phyloP scores from a whole-genome alignment of 2,888 invertebrate species.

The Hirtodrosophila duncani region DNA sequence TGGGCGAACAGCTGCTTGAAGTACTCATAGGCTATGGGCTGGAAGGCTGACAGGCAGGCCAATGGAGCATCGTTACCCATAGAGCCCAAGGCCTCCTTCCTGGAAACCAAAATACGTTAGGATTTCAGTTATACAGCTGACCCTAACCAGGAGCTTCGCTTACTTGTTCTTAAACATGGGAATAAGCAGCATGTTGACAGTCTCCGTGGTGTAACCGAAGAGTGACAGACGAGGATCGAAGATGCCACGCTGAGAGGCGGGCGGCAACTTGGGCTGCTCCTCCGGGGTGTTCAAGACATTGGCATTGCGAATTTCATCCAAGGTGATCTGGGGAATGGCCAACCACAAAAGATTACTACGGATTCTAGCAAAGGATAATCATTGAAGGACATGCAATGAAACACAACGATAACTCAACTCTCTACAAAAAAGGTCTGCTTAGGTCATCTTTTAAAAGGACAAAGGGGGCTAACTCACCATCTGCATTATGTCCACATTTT shows the following conservation, averaged over 20 bases:
- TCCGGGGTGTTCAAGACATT: conserved; percentile 77
- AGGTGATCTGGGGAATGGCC: conserved; percentile 83
- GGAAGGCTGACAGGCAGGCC: conserved; percentile 96
- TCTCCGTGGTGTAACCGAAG: conserved; percentile 96
- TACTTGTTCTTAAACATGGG: conserved; percentile 98
- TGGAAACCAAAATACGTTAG: conserved; percentile 71
- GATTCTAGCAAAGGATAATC: no score
- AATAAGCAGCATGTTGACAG: conserved; percentile 93
- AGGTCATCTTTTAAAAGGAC: conserved; percentile 13
- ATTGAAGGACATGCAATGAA: conserved; percentile 32
- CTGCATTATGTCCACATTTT: conserved; percentile 53
- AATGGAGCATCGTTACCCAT: conserved; percentile 99
- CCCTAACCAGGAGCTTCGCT: conserved; percentile 60
- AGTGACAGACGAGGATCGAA: conserved; percentile 91
- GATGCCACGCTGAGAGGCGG: conserved; percentile 80
- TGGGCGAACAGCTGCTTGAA: conserved; percentile 99
- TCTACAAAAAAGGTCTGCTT: conserved; percentile 3
- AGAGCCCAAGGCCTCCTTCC: conserved; percentile 98
- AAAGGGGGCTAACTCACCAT: conserved; percentile 61
- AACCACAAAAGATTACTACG: neutral
- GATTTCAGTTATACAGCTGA: neutral
- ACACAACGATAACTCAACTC: conserved; percentile 24
- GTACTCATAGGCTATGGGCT: conserved; percentile 96
- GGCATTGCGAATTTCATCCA: conserved; percentile 87
- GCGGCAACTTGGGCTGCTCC: conserved; percentile 41